Base-by-base conservation (phyloP, 2,113 vertebrate genomes). In the Ammodytes dubius region DNA sequence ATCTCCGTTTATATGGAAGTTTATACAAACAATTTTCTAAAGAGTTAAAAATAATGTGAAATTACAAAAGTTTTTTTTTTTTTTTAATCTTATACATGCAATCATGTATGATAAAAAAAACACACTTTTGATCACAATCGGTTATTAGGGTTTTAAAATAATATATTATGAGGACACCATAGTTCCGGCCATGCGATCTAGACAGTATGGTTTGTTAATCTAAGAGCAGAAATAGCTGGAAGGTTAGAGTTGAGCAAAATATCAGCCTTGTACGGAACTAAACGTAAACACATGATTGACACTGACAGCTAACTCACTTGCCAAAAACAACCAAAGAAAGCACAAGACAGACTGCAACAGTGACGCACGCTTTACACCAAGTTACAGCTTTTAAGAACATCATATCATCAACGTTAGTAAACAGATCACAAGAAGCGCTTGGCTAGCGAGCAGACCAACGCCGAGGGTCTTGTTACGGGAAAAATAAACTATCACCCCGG, bases 261-360 rank as follows among this genome's bases (percentile, higher is more conserved):
- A 35, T 58, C 14, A 37, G 40, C 11, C 6, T 12, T 47, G 3
- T 10, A 12, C 39, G 9, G 7, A n/a, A 6, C 14, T 12, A 19
- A 3, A 54, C 15, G 42, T 65, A 71, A 79, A 74, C 68, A 77
- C 5, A 60, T 52, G 42, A 74, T 42, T 59, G 39, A 76, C 78
- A 64, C 46, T 47, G 46, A 77, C 68, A 54, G 56, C 61, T 82
- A 78, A 15, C 27, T 82, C 35, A 47, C 49, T 50, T 7, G 7
- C 0, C 35, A 64, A 66, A 2, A 54, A 64, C n/a, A 54, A 65
- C 61, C 53, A 69, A 76, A 79, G 47, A 46, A 35, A 39, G 37
- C 7, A 17, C 42, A 45, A 74, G 0, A 19, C 4, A 57, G 39
- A 47, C 13, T 53, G 14, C 39, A 39, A 66, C 59, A 63, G 19